A percentile compares a stretch with the other conserved stretches of the same genome.
Conservation (phyloP, 2,113 vertebrate species). For the Diadophis punctatus region DNA sequence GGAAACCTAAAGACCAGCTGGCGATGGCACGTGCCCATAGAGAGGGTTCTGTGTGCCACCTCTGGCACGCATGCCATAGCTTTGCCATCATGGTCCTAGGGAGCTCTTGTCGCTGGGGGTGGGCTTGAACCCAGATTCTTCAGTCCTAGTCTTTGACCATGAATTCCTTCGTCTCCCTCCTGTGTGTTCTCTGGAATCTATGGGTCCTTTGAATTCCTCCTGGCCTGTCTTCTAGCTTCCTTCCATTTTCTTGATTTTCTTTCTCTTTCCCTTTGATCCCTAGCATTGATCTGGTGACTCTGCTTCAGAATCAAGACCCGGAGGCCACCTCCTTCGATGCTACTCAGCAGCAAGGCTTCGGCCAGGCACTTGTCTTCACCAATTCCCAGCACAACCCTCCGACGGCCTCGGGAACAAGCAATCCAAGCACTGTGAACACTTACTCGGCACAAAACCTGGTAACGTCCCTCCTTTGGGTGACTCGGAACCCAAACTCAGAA, state of each 20-base stretch:
- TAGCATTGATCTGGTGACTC: constrained; percentile 80
- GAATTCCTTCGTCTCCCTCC: neutral
- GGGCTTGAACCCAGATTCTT: neutral
- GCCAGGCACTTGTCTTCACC: constrained; percentile 92
- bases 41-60: no score
- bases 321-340: constrained; percentile 75
- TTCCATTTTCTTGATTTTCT: constrained; percentile 29
- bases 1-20: no score
- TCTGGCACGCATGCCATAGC: no score
- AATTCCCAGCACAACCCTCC: constrained; percentile 85
- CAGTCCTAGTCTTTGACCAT: neutral
- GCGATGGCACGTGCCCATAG: no score
- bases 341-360: constrained; percentile 79
- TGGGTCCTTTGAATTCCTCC: neutral
- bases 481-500: neutral
- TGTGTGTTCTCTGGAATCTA: neutral
- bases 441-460: constrained; percentile 80
- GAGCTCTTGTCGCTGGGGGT: neutral
- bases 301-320: constrained; percentile 81
- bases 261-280: neutral
- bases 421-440: constrained; percentile 77
- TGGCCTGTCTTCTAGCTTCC: neutral
- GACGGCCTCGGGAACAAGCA: constrained; percentile 75
- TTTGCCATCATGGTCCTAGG: neutral
- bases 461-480: constrained; percentile 41